phyloP scores from a whole-genome alignment of 2,888 invertebrate genomes.

The Harpalus rubripes region DNA sequence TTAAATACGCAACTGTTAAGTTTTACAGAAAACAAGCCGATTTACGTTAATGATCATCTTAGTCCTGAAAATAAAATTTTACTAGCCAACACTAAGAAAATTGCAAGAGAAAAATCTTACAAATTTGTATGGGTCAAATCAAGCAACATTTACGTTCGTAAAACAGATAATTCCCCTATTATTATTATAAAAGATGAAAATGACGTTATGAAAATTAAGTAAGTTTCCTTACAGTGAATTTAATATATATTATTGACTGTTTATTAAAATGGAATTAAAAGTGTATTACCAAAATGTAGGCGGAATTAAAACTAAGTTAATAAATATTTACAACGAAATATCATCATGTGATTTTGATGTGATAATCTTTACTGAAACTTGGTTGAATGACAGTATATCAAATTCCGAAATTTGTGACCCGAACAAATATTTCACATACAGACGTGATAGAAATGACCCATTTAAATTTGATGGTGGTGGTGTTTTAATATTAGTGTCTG shows the following conservation, averaged over 20 bases:
- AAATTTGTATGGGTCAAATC: neutral
- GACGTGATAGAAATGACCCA: slow-evolving; percentile 1
- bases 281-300: neutral
- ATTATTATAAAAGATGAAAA: neutral
- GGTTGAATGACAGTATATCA: neutral
- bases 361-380: neutral
- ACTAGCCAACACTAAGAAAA: neutral
- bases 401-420: slow-evolving; percentile 11
- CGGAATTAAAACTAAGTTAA: slow-evolving; percentile 3
- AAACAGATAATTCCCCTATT: neutral
- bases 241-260: neutral
- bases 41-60: neutral
- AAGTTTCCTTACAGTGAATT: neutral
- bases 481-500: neutral
- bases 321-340: neutral
- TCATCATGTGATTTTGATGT: neutral
- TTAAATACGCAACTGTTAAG: neutral
- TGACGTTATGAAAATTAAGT: neutral
- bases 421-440: neutral
- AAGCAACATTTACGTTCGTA: neutral
- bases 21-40: neutral
- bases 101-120: neutral
- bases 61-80: neutral
- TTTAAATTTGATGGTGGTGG: neutral
- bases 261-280: neutral